Percentiles rank a stretch among this genome's conserved stretches.
These are phyloP conservation scores for Cyprinodon variegatus DNA, from an alignment of 2,113 vertebrate species.

Conservation along the genomic window DNA sequence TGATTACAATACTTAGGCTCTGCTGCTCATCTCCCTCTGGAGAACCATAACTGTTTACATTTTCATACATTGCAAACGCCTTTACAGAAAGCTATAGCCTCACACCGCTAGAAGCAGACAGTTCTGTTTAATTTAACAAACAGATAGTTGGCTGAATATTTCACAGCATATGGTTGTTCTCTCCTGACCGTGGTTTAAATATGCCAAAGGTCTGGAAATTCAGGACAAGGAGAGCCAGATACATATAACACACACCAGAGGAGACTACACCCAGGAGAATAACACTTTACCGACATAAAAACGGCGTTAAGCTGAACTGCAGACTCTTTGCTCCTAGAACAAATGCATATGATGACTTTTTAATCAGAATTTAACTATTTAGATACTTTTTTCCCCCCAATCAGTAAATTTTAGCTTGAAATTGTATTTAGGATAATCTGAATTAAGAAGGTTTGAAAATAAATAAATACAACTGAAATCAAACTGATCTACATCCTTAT, in stretches of 20 bases:
- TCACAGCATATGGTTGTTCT: conserved; percentile 14
- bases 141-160: conserved; percentile 18
- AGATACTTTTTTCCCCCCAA: not conserved
- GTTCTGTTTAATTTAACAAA: conserved; percentile 29
- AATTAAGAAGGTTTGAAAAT: too few relatives aligned
- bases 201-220: conserved; percentile 2
- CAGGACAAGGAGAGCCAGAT: not conserved
- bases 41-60: conserved; percentile 31
- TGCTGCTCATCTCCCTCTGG: conserved; percentile 54
- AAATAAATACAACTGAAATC: too few relatives aligned
- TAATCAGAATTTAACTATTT: not conserved
- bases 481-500: not conserved
- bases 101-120: conserved; percentile 9
- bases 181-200: conserved; percentile 3
- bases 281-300: not conserved
- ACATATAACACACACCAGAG: not conserved
- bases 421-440: too few relatives aligned
- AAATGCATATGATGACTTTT: not conserved
- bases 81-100: conserved; percentile 31
- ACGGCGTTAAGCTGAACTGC: not conserved
- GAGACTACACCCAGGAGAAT: not conserved
- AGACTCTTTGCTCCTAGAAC: not conserved
- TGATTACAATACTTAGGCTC: conserved; percentile 51
- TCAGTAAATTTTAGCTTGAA: too few relatives aligned
- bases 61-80: conserved; percentile 52